Percentiles rank a stretch among this genome's conserved stretches.
phyloP scores from a whole-genome alignment of 2,113 vertebrate genomes.

The Anolis carolinensis region DNA sequence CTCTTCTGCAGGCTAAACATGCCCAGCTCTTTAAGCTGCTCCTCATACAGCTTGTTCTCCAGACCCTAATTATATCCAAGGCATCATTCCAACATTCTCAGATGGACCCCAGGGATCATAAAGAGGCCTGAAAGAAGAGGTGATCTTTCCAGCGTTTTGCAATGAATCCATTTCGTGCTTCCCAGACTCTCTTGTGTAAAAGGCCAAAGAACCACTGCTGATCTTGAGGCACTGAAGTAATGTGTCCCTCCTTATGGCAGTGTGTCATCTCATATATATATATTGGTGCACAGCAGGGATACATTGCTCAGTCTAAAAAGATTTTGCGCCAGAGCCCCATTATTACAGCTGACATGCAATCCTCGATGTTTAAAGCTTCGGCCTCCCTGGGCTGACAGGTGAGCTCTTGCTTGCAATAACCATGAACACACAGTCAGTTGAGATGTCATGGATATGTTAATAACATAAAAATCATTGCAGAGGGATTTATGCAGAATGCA shows the following conservation, averaged over 20 bases:
- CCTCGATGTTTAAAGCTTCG: background rate
- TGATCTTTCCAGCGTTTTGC: background rate
- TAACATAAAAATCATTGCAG: background rate
- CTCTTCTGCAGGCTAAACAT: too few species aligned
- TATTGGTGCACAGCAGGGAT: background rate
- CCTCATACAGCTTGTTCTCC: too few species aligned
- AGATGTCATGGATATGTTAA: background rate
- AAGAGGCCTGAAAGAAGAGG: background rate
- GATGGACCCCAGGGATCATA: too few species aligned
- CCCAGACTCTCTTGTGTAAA: background rate
- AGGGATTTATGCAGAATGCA: background rate
- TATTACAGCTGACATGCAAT: constrained; percentile 12
- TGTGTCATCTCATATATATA: background rate
- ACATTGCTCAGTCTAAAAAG: background rate
- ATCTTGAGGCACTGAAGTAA: background rate
- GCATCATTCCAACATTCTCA: too few species aligned
- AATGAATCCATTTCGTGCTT: background rate
- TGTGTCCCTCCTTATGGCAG: background rate
- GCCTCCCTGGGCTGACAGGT: background rate
- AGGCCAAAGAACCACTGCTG: background rate
- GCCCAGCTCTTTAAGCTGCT: too few species aligned
- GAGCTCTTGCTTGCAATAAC: background rate
- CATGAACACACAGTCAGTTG: background rate
- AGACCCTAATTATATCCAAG: too few species aligned
- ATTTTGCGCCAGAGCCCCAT: background rate